A percentile compares a stretch with the other conserved stretches of the same genome.
phyloP scores from a whole-genome alignment of 2,797 vertebrate species.

The Apogon hyalosoma region DNA sequence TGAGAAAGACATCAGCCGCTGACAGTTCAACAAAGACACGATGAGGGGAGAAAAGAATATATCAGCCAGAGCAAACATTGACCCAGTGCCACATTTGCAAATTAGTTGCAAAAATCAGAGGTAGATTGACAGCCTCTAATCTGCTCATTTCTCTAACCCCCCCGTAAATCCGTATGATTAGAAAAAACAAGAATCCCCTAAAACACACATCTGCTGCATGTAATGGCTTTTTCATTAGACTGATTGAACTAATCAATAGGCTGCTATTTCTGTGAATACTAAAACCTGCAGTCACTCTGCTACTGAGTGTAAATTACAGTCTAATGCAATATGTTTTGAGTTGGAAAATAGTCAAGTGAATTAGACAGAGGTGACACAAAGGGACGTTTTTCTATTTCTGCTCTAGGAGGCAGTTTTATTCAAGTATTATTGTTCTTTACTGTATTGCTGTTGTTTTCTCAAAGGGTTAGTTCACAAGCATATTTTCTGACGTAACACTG shows the following conservation, averaged over 20 bases:
- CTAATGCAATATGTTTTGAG: constrained; percentile 1
- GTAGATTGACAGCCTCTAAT: constrained; percentile 65
- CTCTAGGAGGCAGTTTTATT: no score
- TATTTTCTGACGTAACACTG: no score
- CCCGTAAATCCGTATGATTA: constrained; percentile 22
- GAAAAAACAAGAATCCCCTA: constrained; percentile 19
- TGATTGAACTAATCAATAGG: constrained; percentile 17
- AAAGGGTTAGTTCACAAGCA: no score
- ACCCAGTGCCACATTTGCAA: constrained; percentile 67
- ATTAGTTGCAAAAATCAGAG: constrained; percentile 62
- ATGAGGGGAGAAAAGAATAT: constrained; percentile 67
- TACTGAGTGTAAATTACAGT: constrained; percentile 4
- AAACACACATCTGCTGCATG: constrained; percentile 30
- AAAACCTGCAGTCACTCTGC: constrained; percentile 16
- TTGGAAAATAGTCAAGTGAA: neutral
- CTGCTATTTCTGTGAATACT: constrained; percentile 4
- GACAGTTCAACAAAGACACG: constrained; percentile 78
- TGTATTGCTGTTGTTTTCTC: neutral
- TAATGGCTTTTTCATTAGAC: constrained; percentile 22
- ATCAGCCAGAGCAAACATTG: constrained; percentile 81
- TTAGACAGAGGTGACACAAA: neutral
- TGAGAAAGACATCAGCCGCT: constrained; percentile 75
- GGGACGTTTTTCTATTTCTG: no score
- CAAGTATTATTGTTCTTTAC: neutral
- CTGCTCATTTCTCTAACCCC: constrained; percentile 47